A percentile compares a stretch with the other conserved stretches of the same genome.
phyloP scores from a whole-genome alignment of 1,140 invertebrate genomes.

The Lasaia peninsularis region DNA sequence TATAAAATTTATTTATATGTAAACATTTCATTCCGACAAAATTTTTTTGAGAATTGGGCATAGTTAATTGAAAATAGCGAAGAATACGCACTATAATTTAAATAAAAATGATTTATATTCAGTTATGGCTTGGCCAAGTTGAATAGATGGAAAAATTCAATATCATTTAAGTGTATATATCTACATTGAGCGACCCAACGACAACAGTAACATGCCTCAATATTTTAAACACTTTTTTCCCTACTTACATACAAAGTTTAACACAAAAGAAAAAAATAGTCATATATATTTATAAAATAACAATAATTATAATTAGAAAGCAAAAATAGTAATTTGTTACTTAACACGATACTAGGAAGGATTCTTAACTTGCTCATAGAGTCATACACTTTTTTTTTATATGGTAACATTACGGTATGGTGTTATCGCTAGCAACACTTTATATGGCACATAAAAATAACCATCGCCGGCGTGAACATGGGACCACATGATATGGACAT shows the following conservation, averaged over 20 bases:
- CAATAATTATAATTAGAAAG: slow-evolving; percentile 56
- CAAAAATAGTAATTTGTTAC: slow-evolving; percentile 59
- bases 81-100: not conserved
- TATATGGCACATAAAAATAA: slow-evolving; percentile 64
- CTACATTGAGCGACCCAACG: slow-evolving; percentile 31
- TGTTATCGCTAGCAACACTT: slow-evolving; percentile 66
- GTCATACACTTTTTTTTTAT: slow-evolving; percentile 35
- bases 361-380: slow-evolving; percentile 41
- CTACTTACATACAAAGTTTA: slow-evolving; percentile 65
- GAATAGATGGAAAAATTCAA: not conserved
- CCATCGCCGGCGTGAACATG: slow-evolving; percentile 29
- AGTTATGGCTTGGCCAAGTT: not conserved
- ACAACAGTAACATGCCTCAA: slow-evolving; percentile 35
- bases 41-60: not conserved
- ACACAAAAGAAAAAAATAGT: slow-evolving; percentile 55
- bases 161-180: not conserved
- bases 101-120: not conserved
- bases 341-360: slow-evolving; percentile 59
- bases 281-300: slow-evolving; percentile 61
- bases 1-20: too few species aligned
- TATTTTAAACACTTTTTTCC: slow-evolving; percentile 55
- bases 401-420: slow-evolving; percentile 67
- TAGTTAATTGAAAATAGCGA: not conserved
- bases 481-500: slow-evolving; percentile 36
- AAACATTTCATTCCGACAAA: too few species aligned